These are phyloP conservation scores for Lepetodrilus schrolli DNA, from an alignment of 2,888 invertebrate genomes.

Conservation along the genomic window DNA sequence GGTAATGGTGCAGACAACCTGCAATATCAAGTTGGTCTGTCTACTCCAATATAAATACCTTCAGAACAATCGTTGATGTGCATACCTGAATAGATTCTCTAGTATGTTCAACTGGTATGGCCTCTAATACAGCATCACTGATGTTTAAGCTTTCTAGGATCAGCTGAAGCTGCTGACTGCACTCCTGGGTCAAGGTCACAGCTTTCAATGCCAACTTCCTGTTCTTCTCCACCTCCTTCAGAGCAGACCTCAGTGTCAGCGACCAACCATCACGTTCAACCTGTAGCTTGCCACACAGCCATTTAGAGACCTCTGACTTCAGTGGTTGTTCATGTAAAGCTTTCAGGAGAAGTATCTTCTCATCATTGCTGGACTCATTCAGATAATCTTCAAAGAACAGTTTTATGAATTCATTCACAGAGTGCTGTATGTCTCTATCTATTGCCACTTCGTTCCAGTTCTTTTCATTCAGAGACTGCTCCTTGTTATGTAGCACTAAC, in stretches of 20 bases:
- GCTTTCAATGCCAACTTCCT: conserved; percentile 55
- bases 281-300: conserved; percentile 64
- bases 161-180: conserved; percentile 48
- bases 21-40: too few species aligned
- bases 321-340: conserved; percentile 54
- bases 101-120: not conserved
- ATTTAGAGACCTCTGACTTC: conserved; percentile 50
- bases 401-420: conserved; percentile 56
- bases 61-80: too few species aligned
- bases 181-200: conserved; percentile 48
- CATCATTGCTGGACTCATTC: not conserved
- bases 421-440: conserved; percentile 59
- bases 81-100: conserved; percentile 1
- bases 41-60: too few species aligned
- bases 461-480: not conserved
- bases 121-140: conserved; percentile 42
- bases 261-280: conserved; percentile 67
- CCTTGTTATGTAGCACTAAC: not conserved
- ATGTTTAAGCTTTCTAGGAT: conserved; percentile 53
- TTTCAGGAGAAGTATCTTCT: conserved; percentile 42
- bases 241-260: conserved; percentile 61
- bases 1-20: too few species aligned
- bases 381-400: conserved; percentile 37
- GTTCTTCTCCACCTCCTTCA: conserved; percentile 66
- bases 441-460: conserved; percentile 26